Evolutionary conservation across 2,888 invertebrate species (phyloP), one percentile per base, ranked within the genome.

Genomic region (Leptura quadrifasciata): DNA sequence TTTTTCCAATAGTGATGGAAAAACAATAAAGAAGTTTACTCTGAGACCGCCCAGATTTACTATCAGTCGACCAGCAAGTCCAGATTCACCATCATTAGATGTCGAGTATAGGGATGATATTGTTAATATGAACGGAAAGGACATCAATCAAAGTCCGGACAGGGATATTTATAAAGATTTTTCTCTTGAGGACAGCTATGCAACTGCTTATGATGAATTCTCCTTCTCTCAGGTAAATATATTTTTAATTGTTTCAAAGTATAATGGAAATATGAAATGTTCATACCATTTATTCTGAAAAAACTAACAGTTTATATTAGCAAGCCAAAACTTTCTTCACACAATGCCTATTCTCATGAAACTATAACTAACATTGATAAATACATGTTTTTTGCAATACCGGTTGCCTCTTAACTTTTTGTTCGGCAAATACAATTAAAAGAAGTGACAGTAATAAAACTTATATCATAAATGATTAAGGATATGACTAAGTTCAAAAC

Each of bases 41-140:
- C 20, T 80, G 54, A 70, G 78, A 20, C 76, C 78, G n/a, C 63
- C 76, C n/a, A 70, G 72, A 31, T 54, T 78, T 21, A 15, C 54
- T 39, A 6, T 70, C 9, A 79, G 71, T 24, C 73, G 81, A 54
- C 69, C 79, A 8, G 76, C 21, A 1, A 80, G 81, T 76, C 81
- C 81, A 5, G 80, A 81, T 78, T 81, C 82, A 1, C 78, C 80
- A 9, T 76, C 75, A n/a, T 10, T 76, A 21, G 80, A 80, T 55
- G 27, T 73, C 15, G 67, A 72, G 9, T 15, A 35, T 17, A n/a
- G 61, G 5, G 35, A 71, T 17, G 35, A 71, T 17, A 39, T 61
- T 17, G 17, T 31, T 47, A 47, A 52, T 5, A 27, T 47, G 5
- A 71, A 61, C n/a, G 31, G 52, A 61, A 52, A 18, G 6, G 18